phyloP scores from a whole-genome alignment of 92 coral and sea anemone species.

The Zoanthus sociatus region DNA sequence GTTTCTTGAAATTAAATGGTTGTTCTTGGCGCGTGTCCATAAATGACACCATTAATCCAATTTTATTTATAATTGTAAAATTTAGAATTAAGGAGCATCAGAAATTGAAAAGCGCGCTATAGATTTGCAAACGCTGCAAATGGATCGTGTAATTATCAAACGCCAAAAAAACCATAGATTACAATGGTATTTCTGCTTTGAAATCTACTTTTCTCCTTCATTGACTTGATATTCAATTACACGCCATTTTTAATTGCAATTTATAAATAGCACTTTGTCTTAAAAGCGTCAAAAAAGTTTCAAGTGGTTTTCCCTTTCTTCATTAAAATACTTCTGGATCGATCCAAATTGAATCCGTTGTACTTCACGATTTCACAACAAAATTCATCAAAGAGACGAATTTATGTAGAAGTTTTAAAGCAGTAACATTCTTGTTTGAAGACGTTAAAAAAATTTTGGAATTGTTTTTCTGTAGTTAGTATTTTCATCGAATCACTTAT shows the following conservation, averaged over 20 bases:
- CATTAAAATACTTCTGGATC: slow-evolving; percentile 43
- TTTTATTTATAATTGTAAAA: slow-evolving; percentile 27
- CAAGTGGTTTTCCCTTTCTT: slow-evolving; percentile 59
- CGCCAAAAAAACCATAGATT: slow-evolving; percentile 16
- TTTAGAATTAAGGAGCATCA: slow-evolving; percentile 5
- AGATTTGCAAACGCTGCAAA: not conserved
- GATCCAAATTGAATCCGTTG: not conserved
- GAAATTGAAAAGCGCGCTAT: not conserved
- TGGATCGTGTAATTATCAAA: not conserved
- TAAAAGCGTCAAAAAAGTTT: slow-evolving; percentile 59
- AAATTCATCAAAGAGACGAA: not conserved
- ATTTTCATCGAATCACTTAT: slow-evolving; percentile 12
- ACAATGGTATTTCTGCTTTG: slow-evolving; percentile 12
- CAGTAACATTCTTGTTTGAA: not conserved
- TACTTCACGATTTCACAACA: not conserved
- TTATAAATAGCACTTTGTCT: slow-evolving; percentile 75
- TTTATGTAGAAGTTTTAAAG: not conserved
- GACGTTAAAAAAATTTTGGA: not conserved
- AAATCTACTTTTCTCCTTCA: slow-evolving; percentile 2
- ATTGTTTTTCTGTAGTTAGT: not conserved
- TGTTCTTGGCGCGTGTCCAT: slow-evolving; percentile 36
- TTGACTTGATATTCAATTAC: slow-evolving; percentile 63
- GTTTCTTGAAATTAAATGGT: slow-evolving; percentile 68
- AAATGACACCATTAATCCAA: slow-evolving; percentile 47
- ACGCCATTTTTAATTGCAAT: slow-evolving; percentile 72